Base-by-base conservation (phyloP, 2,888 invertebrate species). In the Isoperla grammatica region DNA sequence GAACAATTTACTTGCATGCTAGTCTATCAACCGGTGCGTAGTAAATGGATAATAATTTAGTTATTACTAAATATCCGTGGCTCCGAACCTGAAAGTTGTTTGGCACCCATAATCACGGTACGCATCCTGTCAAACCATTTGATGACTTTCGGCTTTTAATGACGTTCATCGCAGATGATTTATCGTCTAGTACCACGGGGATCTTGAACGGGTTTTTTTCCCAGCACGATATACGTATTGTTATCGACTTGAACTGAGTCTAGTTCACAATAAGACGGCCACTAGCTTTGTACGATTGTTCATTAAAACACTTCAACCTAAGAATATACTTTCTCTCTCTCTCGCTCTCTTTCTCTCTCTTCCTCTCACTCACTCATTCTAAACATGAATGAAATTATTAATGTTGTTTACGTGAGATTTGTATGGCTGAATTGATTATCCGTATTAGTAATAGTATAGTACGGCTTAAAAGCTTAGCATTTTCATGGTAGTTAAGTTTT, bases 41-140 rank as follows among this genome's bases (percentile, higher is more conserved):
- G 45, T 45, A 45, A 45, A 45, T 45, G 45, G 45, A 45, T 45
- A 45, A 45, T 45, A 45, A 45, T 45, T 45, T 45, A 45, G 45
- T 45, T 45, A 45, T 45, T 45, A 45, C 45, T 45, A 45, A 45
- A 45, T 45, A 45, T 45, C 45, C 45, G 15, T 2, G 29, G 29
- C 19, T 17, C 45, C 45, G 15, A 17, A 45, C 19, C 15, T 8
- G 29, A 29, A 29, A 6, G 29, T 6, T 29, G 29, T 15, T 19
- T 19, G 45, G 45, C 15, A 40, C 45, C 42, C 15, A 45, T 45
- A 45, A 45, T 45, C 45, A 45, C 9, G 2, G 17, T 45, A 11
- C 45, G 15, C 40, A 40, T 40, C 42, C 42, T 40, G 42, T 40
- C 42, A 40, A 40, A 12, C 15, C 5, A 12, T 40, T 40, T 40